Percentiles rank a stretch among this genome's conserved stretches.
These are phyloP conservation scores for Yoshiicerus persimilis DNA, from an alignment of 1,140 invertebrate genomes.

Conservation along the genomic window DNA sequence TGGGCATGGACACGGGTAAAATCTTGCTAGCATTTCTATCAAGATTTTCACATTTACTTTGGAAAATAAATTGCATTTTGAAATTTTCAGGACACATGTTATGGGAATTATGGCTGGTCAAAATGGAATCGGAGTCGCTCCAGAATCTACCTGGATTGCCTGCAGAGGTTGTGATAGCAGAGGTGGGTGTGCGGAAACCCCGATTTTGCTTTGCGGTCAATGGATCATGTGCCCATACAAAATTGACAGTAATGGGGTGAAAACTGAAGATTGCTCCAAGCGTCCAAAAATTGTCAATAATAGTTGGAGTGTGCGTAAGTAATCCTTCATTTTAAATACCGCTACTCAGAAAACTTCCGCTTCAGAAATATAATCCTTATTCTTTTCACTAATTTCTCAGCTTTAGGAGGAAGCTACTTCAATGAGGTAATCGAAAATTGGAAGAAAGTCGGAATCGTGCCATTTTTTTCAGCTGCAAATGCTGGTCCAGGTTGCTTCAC, in stretches of 20 bases:
- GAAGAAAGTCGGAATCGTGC: not conserved
- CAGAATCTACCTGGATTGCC: not conserved
- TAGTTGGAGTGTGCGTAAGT: constrained; percentile 13
- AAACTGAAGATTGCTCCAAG: not conserved
- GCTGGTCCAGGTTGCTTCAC: not conserved
- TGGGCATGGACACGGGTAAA: constrained; percentile 4
- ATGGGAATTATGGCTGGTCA: not conserved
- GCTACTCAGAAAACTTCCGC: no score
- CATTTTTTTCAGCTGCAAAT: not conserved
- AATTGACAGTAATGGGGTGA: not conserved
- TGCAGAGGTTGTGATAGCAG: not conserved
- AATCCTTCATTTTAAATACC: no score
- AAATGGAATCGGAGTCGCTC: constrained; percentile 23
- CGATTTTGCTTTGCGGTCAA: constrained; percentile 19
- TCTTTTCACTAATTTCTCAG: no score
- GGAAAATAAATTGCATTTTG: no score
- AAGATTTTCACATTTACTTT: no score
- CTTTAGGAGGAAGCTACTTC: not conserved
- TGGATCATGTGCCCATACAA: constrained; percentile 19
- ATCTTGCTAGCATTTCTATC: no score
- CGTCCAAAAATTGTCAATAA: not conserved
- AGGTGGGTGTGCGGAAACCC: not conserved
- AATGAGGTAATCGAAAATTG: constrained; percentile 1
- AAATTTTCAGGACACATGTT: not conserved
- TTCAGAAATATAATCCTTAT: no score